phyloP scores from a whole-genome alignment of 2,797 vertebrate species.

The Mormyrus hasselquistii region DNA sequence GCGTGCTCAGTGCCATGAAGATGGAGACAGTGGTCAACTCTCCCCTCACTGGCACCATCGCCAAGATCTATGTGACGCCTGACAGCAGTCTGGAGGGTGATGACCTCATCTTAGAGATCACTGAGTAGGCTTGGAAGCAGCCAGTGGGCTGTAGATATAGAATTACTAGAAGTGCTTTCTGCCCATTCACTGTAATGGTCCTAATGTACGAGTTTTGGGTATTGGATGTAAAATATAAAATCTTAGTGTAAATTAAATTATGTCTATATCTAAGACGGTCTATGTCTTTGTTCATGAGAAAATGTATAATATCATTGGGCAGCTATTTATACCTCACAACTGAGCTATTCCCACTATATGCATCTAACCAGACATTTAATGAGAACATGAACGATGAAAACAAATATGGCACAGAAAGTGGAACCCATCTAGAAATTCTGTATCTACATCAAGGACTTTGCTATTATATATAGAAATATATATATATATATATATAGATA shows the following conservation, averaged over 20 bases:
- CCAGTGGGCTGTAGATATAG: not conserved
- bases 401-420: conserved; percentile 11
- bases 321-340: not conserved
- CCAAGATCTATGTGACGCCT: conserved; percentile 62
- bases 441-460: not conserved
- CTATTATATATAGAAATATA: not conserved
- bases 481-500: not conserved
- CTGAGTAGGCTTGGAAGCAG: conserved; percentile 41
- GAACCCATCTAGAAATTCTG: conserved; percentile 4
- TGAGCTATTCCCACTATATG: not conserved
- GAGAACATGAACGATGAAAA: not conserved
- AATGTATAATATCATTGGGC: not conserved
- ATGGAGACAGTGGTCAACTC: conserved; percentile 95
- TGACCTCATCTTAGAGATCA: conserved; percentile 85
- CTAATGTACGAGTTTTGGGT: not conserved
- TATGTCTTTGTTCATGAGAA: not conserved
- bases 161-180: not conserved
- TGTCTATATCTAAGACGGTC: not conserved
- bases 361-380: not conserved
- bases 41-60: conserved; percentile 70
- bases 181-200: not conserved
- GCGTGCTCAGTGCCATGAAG: conserved; percentile 92
- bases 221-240: not conserved
- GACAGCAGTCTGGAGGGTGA: conserved; percentile 82
- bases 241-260: not conserved